A percentile compares a stretch with the other conserved stretches of the same genome.
phyloP scores from a whole-genome alignment of 2,888 invertebrate species.

The Trissolcus japonicus region DNA sequence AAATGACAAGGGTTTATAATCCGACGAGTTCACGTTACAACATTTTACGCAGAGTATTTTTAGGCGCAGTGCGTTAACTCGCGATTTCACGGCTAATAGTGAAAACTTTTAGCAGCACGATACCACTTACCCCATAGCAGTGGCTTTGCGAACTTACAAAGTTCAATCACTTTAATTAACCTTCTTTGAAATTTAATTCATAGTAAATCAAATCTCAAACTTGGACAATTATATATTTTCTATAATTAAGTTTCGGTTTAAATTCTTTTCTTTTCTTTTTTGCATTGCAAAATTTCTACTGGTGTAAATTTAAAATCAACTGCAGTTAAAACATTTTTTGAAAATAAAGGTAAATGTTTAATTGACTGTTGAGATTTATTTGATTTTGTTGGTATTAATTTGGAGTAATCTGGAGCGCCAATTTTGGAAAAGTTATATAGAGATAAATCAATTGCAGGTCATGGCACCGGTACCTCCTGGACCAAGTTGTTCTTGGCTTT shows the following conservation, averaged over 20 bases:
- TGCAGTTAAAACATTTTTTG: background rate
- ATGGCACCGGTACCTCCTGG: conserved; percentile 59
- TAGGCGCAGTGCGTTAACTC: conserved; percentile 47
- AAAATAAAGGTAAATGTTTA: background rate
- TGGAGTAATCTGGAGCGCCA: no score
- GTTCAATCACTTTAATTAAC: no score
- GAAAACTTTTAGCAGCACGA: conserved; percentile 34
- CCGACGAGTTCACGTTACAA: conserved; percentile 34
- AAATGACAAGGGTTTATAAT: conserved; percentile 5
- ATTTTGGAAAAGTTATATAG: conserved; percentile 37
- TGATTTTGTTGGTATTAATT: background rate
- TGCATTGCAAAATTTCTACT: background rate
- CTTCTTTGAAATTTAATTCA: no score
- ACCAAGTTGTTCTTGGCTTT: conserved; percentile 53
- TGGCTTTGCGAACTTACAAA: conserved; percentile 1
- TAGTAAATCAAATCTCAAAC: no score
- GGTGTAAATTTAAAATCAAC: background rate
- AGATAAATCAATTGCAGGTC: conserved; percentile 50
- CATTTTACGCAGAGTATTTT: conserved; percentile 29
- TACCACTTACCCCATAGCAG: conserved; percentile 46
- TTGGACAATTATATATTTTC: no score
- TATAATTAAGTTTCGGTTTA: background rate
- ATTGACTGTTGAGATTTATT: no score
- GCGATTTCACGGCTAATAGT: conserved; percentile 41
- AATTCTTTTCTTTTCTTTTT: background rate